Evolutionary conservation across 2,797 vertebrate species (phyloP).

Genomic region (Catostomus latipinnis): DNA sequence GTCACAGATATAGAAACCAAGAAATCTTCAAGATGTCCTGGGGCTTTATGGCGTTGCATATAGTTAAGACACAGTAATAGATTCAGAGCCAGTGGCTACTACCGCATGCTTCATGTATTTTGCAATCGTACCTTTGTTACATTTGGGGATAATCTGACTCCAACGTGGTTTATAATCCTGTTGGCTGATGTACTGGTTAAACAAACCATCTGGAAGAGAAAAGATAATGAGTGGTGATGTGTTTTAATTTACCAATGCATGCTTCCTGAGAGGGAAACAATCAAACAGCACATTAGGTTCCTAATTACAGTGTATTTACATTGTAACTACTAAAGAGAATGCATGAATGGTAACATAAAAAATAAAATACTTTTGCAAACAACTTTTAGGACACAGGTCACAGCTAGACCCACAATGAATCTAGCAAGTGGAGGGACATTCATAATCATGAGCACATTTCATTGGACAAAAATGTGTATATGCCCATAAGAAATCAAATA

Average conservation of each 20-base stretch:
- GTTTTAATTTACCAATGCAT: constrained; percentile 33
- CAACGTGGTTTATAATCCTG: constrained; percentile 99
- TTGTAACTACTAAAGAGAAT: background rate
- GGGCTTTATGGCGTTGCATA: too few relatives aligned
- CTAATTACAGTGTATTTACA: constrained; percentile 5
- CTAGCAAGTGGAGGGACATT: too few relatives aligned
- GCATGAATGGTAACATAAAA: background rate
- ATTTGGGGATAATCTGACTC: constrained; percentile 99
- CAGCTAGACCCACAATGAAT: too few relatives aligned
- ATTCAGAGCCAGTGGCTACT: too few relatives aligned
- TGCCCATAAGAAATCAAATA: too few relatives aligned
- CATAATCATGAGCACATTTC: too few relatives aligned
- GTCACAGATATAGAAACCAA: too few relatives aligned
- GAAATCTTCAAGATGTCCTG: too few relatives aligned
- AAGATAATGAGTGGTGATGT: constrained; percentile 6
- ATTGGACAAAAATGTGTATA: too few relatives aligned
- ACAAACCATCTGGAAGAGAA: constrained; percentile 88
- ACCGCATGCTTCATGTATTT: constrained; percentile 60
- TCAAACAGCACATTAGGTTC: background rate
- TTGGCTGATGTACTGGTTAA: constrained; percentile 99
- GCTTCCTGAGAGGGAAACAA: constrained; percentile 8
- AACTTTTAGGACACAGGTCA: too few relatives aligned
- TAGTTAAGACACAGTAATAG: too few relatives aligned
- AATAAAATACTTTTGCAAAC: too few relatives aligned
- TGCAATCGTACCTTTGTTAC: constrained; percentile 87